Conservation (phyloP, 2,797 vertebrate species). For the Oryzias dopingdopingensis region DNA sequence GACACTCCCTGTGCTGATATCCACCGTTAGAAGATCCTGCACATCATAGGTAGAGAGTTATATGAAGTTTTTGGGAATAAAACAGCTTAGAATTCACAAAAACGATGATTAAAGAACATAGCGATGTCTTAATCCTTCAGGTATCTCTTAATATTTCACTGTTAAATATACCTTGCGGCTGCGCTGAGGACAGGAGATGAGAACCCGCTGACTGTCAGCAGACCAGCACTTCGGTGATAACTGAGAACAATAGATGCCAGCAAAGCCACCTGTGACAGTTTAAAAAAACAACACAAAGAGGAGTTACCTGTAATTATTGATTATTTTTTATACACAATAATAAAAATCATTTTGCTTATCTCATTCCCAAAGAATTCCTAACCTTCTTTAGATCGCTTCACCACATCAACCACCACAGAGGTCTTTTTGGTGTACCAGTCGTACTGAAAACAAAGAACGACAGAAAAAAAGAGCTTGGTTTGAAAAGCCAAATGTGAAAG, state of each 20-base stretch:
- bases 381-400: slow-evolving; percentile 84
- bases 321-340: not conserved
- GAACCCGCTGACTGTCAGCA: slow-evolving; percentile 86
- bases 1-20: slow-evolving; percentile 61
- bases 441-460: slow-evolving; percentile 73
- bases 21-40: slow-evolving; percentile 69
- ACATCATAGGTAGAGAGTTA: slow-evolving; percentile 3
- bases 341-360: not conserved
- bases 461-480: slow-evolving; percentile 1
- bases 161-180: slow-evolving; percentile 84
- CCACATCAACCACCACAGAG: slow-evolving; percentile 85
- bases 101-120: not conserved
- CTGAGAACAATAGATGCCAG: slow-evolving; percentile 86
- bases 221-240: slow-evolving; percentile 91
- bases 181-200: slow-evolving; percentile 84
- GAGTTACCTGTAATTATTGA: not conserved
- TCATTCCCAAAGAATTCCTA: slow-evolving; percentile 7
- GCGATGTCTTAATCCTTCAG: not conserved
- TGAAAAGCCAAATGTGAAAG: not conserved
- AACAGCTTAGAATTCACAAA: not conserved
- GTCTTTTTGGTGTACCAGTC: slow-evolving; percentile 95
- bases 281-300: slow-evolving; percentile 7
- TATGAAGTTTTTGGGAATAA: not conserved
- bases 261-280: slow-evolving; percentile 81
- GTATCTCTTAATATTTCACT: not conserved